Conservation (phyloP, 2,113 vertebrate genomes). For the Rynchops niger region DNA sequence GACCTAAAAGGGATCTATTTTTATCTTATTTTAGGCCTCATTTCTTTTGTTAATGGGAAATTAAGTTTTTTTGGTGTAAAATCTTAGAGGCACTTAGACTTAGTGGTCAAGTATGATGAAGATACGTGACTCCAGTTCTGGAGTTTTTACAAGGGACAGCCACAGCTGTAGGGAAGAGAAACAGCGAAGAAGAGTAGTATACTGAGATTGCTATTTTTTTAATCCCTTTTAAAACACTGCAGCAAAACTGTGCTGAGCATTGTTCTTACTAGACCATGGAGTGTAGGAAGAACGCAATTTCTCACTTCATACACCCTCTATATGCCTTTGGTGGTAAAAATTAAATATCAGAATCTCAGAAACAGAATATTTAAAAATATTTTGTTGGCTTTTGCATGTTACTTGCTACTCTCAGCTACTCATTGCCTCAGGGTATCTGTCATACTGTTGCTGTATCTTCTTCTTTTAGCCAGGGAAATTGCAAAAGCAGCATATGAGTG, state of each 20-base stretch:
- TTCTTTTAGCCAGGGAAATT: background rate
- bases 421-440: background rate
- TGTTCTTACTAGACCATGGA: background rate
- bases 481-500: background rate
- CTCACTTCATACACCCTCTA: background rate
- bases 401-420: background rate
- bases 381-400: background rate
- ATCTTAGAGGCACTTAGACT: background rate
- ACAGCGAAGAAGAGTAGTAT: background rate
- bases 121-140: background rate
- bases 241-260: background rate
- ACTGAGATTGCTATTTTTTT: background rate
- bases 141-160: background rate
- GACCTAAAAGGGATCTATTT: background rate
- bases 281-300: background rate
- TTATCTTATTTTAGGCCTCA: background rate
- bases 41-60: background rate
- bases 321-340: background rate
- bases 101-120: background rate
- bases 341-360: background rate
- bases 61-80: background rate
- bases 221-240: background rate
- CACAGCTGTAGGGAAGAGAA: background rate
- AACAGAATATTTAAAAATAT: background rate
- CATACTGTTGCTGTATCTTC: background rate